A percentile compares a stretch with the other conserved stretches of the same genome.
These are phyloP conservation scores for Clusia tigrina DNA, from an alignment of 2,888 invertebrate species.

Conservation along the genomic window DNA sequence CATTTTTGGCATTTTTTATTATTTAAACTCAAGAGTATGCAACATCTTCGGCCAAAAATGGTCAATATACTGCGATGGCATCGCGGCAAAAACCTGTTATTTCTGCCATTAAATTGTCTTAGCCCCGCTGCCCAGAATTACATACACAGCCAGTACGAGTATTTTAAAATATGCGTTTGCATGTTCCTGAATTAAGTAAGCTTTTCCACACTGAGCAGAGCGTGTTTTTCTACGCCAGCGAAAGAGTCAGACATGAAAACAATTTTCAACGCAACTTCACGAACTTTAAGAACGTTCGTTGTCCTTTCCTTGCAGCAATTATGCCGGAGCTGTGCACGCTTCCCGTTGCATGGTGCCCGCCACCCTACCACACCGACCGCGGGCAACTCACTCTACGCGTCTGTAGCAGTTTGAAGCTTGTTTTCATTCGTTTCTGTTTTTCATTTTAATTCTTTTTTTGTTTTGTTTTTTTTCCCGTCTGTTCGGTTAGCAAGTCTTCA, in stretches of 20 bases:
- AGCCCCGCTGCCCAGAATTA: not conserved
- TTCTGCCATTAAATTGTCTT: not conserved
- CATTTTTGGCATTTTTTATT: too few relatives aligned
- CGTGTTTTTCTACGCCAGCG: not conserved
- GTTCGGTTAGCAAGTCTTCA: not conserved
- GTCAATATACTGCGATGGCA: not conserved
- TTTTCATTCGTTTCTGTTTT: not conserved
- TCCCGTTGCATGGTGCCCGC: not conserved
- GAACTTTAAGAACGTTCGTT: constrained; percentile 1
- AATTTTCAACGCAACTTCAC: not conserved
- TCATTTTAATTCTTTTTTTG: not conserved
- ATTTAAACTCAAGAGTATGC: too few relatives aligned
- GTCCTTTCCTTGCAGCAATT: constrained; percentile 8
- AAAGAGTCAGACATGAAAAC: not conserved
- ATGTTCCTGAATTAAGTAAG: not conserved
- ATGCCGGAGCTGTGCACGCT: constrained; percentile 1
- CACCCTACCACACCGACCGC: too few relatives aligned
- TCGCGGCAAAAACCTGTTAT: constrained; percentile 5
- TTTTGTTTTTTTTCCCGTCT: not conserved
- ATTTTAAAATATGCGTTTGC: constrained; percentile 3
- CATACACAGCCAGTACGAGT: too few relatives aligned
- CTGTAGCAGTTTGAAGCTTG: too few relatives aligned
- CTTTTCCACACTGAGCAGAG: not conserved
- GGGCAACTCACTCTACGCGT: too few relatives aligned
- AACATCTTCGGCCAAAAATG: not conserved